Conservation (phyloP, 2,888 invertebrate species). For the Gibbula magus region DNA sequence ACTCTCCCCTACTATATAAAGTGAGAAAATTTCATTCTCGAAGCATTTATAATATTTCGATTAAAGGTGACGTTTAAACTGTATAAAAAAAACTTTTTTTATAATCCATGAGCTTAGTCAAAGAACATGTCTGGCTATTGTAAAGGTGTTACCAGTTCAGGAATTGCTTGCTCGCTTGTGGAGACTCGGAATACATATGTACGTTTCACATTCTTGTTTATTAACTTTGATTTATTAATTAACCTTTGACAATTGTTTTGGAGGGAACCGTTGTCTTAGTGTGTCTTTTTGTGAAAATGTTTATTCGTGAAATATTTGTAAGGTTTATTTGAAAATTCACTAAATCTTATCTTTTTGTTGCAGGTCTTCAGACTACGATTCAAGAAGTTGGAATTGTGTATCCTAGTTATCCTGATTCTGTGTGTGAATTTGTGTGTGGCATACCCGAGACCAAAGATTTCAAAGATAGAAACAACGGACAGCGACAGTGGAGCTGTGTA, state of each 20-base stretch:
- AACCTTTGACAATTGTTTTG: not conserved
- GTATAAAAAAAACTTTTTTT: too few relatives aligned
- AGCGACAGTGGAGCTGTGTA: conserved; percentile 33
- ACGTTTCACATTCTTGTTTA: not conserved
- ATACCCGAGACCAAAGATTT: conserved; percentile 41
- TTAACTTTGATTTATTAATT: not conserved
- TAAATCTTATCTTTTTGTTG: not conserved
- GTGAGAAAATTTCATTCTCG: too few relatives aligned
- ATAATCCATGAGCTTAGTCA: too few relatives aligned
- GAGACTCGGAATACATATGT: not conserved
- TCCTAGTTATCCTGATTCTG: conserved; percentile 45
- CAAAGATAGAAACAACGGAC: conserved; percentile 38
- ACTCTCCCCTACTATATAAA: too few relatives aligned
- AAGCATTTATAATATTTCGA: too few relatives aligned
- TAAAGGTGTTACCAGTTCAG: too few relatives aligned
- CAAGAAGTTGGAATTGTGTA: conserved; percentile 6
- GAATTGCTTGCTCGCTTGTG: not conserved
- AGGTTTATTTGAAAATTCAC: not conserved
- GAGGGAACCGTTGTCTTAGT: not conserved
- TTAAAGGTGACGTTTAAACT: too few relatives aligned
- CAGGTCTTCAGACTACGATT: not conserved
- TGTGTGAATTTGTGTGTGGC: conserved; percentile 45
- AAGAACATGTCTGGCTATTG: too few relatives aligned
- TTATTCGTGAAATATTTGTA: not conserved
- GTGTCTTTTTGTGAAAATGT: not conserved